Evolutionary conservation across 2,797 vertebrate species (phyloP).

Genomic region (Spatula clypeata): DNA sequence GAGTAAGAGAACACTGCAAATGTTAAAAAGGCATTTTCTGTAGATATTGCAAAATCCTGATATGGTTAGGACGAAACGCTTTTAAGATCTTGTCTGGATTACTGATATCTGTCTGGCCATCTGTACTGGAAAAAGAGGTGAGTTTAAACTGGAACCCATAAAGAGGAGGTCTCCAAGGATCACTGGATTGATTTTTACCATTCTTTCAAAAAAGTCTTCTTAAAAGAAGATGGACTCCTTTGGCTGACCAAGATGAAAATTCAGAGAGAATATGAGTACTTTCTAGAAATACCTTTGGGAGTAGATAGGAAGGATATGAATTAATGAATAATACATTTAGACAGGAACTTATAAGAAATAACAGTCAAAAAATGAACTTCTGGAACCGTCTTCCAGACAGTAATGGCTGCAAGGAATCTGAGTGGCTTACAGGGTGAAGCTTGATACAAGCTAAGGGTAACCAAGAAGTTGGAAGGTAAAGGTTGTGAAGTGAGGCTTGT

Average conservation of each 20-base stretch:
- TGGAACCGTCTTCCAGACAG: neutral
- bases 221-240: neutral
- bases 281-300: slow-evolving; percentile 22
- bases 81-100: neutral
- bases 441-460: neutral
- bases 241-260: slow-evolving; percentile 9
- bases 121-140: neutral
- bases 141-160: neutral
- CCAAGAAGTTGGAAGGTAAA: neutral
- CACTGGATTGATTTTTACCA: neutral
- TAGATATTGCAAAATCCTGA: neutral
- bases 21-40: neutral
- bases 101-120: neutral
- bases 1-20: neutral
- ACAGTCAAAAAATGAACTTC: slow-evolving; percentile 3
- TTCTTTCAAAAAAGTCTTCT: neutral
- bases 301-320: slow-evolving; percentile 7
- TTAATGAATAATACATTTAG: slow-evolving; percentile 46
- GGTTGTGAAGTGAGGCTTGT: neutral
- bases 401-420: neutral
- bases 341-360: slow-evolving; percentile 3
- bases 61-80: neutral
- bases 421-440: neutral
- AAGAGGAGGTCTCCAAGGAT: neutral
- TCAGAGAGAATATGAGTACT: neutral